Evolutionary conservation across 2,888 invertebrate species (phyloP), one percentile per base, ranked within the genome.

Genomic region (Plebejus anna): DNA sequence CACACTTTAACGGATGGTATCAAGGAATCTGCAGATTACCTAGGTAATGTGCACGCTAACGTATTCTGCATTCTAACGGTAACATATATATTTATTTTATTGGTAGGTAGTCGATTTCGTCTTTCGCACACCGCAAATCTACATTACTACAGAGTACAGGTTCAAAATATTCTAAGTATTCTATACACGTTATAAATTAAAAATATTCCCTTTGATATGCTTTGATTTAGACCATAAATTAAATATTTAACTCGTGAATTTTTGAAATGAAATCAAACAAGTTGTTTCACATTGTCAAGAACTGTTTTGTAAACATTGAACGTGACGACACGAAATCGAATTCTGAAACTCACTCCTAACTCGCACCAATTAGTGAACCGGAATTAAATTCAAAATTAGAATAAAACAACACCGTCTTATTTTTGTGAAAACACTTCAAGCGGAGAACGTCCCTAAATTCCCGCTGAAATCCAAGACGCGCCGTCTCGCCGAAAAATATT

Each of bases 401-500:
- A 28, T 28, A 73, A 73, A 55, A 55, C 28, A 16, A 32, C 6
- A 51, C 32, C 55, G 11, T 73, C 51, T 32, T 51, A 55, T 51
- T 73, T 55, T 73, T 36, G 47, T 6, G 28, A 73, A 73, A 47
- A 73, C 51, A 51, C 22, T 71, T 71, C 42, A 42, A 28, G 42
- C 71, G 71, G 42, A 73, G 73, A 47, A 28, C 73, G 32, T 55
- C 55, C 55, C 73, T 73, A 73, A 55, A 51, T 28, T 51, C 55
- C 73, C 61, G 66, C 47, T 55, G 76, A 71, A 71, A 76, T 76
- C 76, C 42, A 61, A 76, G 71, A 75, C 76, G 57, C 38, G 71
- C 51, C 75, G 75, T 76, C 47, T 51, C 13, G 75, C 47, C 71
- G 22, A 75, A 77, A 76, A 70, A 42, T 73, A 73, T 73, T 73